Evolutionary conservation across 1,140 invertebrate genomes (phyloP).

Genomic region (Drosophila aff.): DNA sequence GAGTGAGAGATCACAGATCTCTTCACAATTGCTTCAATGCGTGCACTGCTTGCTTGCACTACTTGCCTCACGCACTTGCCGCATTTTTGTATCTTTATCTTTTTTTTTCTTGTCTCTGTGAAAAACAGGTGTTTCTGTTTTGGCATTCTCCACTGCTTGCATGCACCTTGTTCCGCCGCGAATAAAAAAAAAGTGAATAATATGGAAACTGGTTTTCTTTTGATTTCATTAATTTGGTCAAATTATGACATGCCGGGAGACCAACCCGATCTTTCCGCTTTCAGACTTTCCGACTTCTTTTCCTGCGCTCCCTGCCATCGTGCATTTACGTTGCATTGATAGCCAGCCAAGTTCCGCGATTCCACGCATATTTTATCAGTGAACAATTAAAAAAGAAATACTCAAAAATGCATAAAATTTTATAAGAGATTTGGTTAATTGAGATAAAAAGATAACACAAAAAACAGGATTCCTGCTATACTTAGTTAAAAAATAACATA

Average conservation of each 20-base stretch:
- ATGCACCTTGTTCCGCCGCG: conserved; percentile 38
- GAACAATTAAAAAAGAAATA: neutral
- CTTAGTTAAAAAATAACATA: neutral
- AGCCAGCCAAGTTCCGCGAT: conserved; percentile 27
- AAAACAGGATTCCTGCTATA: no score
- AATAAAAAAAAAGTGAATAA: conserved; percentile 12
- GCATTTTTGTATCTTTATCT: conserved; percentile 14
- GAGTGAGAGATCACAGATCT: neutral
- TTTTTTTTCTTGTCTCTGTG: neutral
- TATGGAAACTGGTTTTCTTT: conserved; percentile 57
- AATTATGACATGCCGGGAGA: conserved; percentile 55
- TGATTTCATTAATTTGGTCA: conserved; percentile 66
- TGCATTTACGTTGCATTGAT: conserved; percentile 51
- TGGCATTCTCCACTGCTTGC: conserved; percentile 31
- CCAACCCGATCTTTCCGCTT: conserved; percentile 8
- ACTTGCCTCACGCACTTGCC: conserved; percentile 37
- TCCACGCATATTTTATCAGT: conserved; percentile 12
- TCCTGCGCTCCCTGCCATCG: conserved; percentile 67
- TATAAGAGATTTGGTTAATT: neutral
- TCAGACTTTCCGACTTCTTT: conserved; percentile 29
- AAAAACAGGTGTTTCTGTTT: conserved; percentile 70
- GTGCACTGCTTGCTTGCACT: conserved; percentile 17
- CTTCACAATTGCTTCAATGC: neutral
- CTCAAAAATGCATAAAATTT: neutral
- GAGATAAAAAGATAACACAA: neutral